These are phyloP conservation scores for Myocastor coypus DNA, from an alignment of 2,113 vertebrate species.

Conservation along the genomic window DNA sequence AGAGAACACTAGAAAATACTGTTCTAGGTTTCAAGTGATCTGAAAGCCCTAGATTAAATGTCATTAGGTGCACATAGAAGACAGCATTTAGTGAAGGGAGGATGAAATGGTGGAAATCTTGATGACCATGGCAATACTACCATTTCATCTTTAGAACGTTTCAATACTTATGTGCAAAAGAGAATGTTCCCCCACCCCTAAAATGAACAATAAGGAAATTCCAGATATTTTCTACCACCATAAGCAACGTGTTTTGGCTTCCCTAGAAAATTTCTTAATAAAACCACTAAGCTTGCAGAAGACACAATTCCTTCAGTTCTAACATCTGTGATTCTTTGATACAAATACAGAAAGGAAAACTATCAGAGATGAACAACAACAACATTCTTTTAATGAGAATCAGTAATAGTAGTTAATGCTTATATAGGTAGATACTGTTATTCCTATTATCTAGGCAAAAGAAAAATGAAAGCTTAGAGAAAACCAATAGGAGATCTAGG, in stretches of 20 bases:
- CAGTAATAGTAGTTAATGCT: not conserved
- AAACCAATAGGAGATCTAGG: not conserved
- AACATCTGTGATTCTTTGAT: not conserved
- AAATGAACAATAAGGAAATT: not conserved
- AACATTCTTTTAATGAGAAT: not conserved
- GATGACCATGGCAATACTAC: not conserved
- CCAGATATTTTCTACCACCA: not conserved
- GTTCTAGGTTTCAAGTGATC: not conserved
- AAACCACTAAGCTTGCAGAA: not conserved
- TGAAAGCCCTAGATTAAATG: not conserved
- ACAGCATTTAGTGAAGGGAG: not conserved
- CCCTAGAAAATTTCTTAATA: not conserved
- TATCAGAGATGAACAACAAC: not conserved
- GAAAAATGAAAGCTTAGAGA: slow-evolving; percentile 5
- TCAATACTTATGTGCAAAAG: not conserved
- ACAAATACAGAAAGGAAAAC: not conserved
- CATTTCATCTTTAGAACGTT: not conserved
- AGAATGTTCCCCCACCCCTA: not conserved
- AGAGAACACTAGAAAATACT: not conserved
- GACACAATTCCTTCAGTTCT: slow-evolving; percentile 37
- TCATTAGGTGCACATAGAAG: not conserved
- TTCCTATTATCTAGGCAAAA: not conserved
- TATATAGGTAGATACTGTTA: not conserved
- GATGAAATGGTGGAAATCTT: not conserved
- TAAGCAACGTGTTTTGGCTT: not conserved